Conservation (phyloP, 2,797 vertebrate genomes). For the Gallinago nigripennis region DNA sequence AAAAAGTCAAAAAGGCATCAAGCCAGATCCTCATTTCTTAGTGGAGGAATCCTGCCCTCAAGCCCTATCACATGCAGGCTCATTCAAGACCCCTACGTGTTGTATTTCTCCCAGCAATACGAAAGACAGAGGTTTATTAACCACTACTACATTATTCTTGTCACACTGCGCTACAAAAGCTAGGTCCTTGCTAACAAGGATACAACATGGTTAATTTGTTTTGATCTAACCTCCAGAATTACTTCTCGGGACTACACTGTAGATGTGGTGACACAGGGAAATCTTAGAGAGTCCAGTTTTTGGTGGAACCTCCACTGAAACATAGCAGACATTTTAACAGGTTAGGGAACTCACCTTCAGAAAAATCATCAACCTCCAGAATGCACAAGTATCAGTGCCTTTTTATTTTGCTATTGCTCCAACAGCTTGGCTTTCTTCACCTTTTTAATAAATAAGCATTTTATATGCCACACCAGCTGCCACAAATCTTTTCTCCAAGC, state of each 20-base stretch:
- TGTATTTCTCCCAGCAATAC: not conserved
- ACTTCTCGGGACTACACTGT: not conserved
- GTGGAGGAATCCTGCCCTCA: not conserved
- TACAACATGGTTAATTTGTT: not conserved
- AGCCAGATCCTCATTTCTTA: not conserved
- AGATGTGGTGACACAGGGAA: not conserved
- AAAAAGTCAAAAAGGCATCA: not conserved
- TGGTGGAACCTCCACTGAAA: not conserved
- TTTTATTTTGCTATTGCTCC: not conserved
- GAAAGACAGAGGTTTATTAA: not conserved
- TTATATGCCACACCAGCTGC: not conserved
- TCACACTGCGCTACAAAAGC: not conserved
- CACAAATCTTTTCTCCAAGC: not conserved
- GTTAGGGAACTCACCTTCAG: not conserved
- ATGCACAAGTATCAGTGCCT: not conserved
- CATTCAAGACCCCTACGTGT: not conserved
- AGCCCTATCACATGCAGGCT: not conserved
- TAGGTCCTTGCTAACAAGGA: not conserved
- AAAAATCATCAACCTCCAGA: not conserved
- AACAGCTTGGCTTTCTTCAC: not conserved
- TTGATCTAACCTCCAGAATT: not conserved
- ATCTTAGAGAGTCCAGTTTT: not conserved
- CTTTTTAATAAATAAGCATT: not conserved
- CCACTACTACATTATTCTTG: not conserved
- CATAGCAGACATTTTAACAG: not conserved